Evolutionary conservation across 1,140 invertebrate species (phyloP), one percentile per base, ranked within the genome.

Genomic region (Cydia fagiglandana): DNA sequence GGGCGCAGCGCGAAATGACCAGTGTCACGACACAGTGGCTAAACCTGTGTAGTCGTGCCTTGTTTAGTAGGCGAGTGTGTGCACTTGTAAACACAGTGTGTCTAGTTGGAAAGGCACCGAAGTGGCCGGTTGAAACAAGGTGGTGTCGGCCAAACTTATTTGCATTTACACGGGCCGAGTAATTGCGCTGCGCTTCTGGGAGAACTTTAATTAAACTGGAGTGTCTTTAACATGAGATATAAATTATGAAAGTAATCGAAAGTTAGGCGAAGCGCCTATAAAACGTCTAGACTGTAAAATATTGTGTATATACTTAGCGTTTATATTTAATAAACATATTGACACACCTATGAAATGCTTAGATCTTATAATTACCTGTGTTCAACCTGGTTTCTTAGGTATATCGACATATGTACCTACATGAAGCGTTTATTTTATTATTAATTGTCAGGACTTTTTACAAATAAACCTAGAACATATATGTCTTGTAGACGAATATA

Each of bases 131-230:
- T 88, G 87, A 89, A 91, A 91, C 84, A 88, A 87, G 84, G 79
- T 81, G 82, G 80, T 83, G 86, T 84, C 85, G 66, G 66, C 83
- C 82, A 83, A 91, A 91, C 87, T 91, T 91, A 91, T 91, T 91
- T 91, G 89, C 90, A 91, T 91, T 90, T 90, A 91, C 90, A 91
- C 88, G 89, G 89, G 85, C 88, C 88, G 85, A 90, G 88, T 91
- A 91, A 91, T 91, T 91, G 90, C 88, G 85, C 82, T 87, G 88
- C 84, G 88, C 90, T 91, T 89, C 86, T 80, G 90, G 89, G 90
- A 90, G 84, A 90, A 88, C 81, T 91, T 91, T 91, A 91, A 91
- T 91, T 91, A 90, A 91, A 90, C 87, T 86, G 85, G 82, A 90
- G 79, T 88, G 84, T 85, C 88, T 88, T 88, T 86, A 88, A 85